Evolutionary conservation across 2,888 invertebrate genomes (phyloP), one percentile per base, ranked within the genome.

Genomic region (Gisinianus flammeolus): DNA sequence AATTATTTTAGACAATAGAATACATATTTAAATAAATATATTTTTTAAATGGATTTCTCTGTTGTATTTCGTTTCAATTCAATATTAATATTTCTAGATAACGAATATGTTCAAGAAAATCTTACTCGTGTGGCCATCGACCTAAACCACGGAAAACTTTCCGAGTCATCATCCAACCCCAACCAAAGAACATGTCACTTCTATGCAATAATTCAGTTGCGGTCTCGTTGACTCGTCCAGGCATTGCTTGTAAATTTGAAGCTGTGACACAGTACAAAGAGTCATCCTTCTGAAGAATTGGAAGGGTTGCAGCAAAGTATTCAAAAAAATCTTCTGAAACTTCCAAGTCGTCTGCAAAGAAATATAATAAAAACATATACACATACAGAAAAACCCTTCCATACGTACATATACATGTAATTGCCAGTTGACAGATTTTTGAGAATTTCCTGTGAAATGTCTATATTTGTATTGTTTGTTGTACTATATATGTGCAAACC

Each of bases 241-340:
- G 64, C 28, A 70, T 77, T 24, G 69, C 77, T 62, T 77, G 68
- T 19, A 69, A 1, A 54, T 77, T 77, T 2, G 69, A 77, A n/a
- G 77, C 77, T 2, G 77, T 69, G 19, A 77, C 77, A 54, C 77
- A 77, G 16, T 58, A 71, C 5, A 77, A n/a, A 3, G 77, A 67
- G 1, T 30, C 2, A 52, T 77, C 77, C 2, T 66, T 44, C 6
- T 26, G 22, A 22, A 56, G 64, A 8, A 77, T 24, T 26, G 77
- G 71, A 10, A 72, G 24, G 0, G 72, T 64, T 10, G 72, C 77
- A 67, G 77, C 71, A 52, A 77, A 77, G 28, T 77, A 77, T 24
- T 77, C 77, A 72, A 77, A 77, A 66, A 77, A 77, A 30, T 77
- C 77, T 2, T 71, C 72, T 8, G 77, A 56, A 52, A 77, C 72